phyloP scores from a whole-genome alignment of 1,140 invertebrate species.

The Ips nitidus region DNA sequence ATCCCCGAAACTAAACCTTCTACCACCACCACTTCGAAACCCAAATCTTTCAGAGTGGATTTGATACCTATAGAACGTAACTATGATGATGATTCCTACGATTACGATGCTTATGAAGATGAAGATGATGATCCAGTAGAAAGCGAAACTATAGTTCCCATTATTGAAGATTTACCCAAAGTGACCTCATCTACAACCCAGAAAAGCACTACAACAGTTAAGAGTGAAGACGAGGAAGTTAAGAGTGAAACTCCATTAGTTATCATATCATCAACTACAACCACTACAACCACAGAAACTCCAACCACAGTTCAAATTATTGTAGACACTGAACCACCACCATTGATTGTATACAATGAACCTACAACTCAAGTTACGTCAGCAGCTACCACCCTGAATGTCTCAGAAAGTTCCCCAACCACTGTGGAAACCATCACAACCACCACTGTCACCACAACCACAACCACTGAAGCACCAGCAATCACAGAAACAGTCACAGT shows the following conservation, averaged over 20 bases:
- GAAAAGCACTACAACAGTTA: neutral
- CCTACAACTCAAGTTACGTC: constrained; percentile 1
- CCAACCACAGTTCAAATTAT: constrained; percentile 38
- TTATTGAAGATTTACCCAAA: constrained; percentile 12
- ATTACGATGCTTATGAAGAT: constrained; percentile 42
- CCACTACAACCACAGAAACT: constrained; percentile 34
- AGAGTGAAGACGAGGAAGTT: constrained; percentile 1
- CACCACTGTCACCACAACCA: constrained; percentile 2
- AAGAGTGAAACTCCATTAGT: neutral
- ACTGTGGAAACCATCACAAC: constrained; percentile 25
- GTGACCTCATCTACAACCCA: neutral
- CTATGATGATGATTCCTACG: constrained; percentile 39
- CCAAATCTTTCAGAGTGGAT: constrained; percentile 24
- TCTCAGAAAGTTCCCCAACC: constrained; percentile 12
- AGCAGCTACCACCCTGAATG: neutral
- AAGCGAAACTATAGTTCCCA: constrained; percentile 47
- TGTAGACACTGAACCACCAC: constrained; percentile 39
- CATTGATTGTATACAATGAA: constrained; percentile 13
- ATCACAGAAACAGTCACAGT: constrained; percentile 20
- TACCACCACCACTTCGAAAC: neutral
- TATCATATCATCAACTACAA: constrained; percentile 17
- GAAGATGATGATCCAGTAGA: constrained; percentile 45
- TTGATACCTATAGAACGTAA: constrained; percentile 28
- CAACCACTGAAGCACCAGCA: constrained; percentile 19
- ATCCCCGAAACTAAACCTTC: neutral